phyloP scores from a whole-genome alignment of 2,113 vertebrate species.

The Sturnus vulgaris region DNA sequence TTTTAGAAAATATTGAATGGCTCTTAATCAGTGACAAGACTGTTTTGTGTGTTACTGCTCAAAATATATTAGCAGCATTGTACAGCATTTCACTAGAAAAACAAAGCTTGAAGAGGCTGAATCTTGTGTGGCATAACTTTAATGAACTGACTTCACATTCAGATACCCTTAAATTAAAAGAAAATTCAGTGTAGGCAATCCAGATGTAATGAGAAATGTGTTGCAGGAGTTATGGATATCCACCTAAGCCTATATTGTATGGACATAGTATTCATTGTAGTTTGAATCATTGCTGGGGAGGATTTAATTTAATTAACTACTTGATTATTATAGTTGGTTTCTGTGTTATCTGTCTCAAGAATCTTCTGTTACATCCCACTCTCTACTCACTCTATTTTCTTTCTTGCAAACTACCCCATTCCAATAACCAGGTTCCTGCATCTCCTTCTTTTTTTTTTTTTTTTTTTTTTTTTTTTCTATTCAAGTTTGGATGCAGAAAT shows the following conservation, averaged over 20 bases:
- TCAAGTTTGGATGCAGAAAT: not conserved
- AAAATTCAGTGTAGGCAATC: not conserved
- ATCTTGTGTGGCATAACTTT: not conserved
- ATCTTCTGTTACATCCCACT: not conserved
- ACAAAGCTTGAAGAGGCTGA: not conserved
- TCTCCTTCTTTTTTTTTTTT: not conserved
- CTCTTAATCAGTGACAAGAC: slow-evolving; percentile 25
- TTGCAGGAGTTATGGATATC: not conserved
- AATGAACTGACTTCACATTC: not conserved
- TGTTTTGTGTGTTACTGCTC: not conserved
- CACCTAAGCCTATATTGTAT: not conserved
- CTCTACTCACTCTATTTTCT: not conserved
- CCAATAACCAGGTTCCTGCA: not conserved
- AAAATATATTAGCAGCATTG: not conserved
- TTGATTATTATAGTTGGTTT: not conserved
- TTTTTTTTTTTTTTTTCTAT: not conserved
- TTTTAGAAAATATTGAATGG: slow-evolving; percentile 54
- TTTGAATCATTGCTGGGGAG: not conserved
- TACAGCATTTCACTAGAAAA: not conserved
- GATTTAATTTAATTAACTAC: not conserved
- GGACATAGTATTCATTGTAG: no score
- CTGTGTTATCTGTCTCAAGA: not conserved
- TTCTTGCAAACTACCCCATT: not conserved
- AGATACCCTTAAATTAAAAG: not conserved
- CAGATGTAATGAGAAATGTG: not conserved